A percentile compares a stretch with the other conserved stretches of the same genome.
Conservation (phyloP, 2,113 vertebrate genomes). For the Pundamilia nyererei region DNA sequence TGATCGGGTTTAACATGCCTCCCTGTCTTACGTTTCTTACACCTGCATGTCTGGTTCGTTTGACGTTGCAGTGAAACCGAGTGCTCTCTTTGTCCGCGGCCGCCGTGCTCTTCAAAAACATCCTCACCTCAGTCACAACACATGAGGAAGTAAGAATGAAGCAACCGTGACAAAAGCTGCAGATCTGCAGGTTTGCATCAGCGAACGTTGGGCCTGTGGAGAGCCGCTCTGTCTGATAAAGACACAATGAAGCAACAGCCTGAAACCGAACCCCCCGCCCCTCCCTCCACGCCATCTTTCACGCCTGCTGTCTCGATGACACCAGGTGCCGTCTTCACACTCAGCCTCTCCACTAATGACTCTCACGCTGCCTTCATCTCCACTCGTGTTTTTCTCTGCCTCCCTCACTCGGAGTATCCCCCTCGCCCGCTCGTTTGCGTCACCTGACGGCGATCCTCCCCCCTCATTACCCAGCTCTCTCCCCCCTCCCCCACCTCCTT, state of each 20-base stretch:
- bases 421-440: neutral
- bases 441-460: neutral
- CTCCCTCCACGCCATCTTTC: neutral
- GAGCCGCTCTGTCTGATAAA: neutral
- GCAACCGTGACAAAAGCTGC: neutral
- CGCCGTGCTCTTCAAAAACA: neutral
- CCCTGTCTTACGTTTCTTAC: neutral
- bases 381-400: neutral
- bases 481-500: accelerated
- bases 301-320: neutral
- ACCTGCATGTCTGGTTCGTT: neutral
- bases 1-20: neutral
- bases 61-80: neutral
- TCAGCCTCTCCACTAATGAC: neutral
- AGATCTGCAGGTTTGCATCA: neutral
- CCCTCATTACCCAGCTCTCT: neutral
- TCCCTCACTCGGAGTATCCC: neutral
- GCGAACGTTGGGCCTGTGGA: neutral
- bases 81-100: neutral
- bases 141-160: neutral
- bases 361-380: neutral
- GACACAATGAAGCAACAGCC: neutral
- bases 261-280: neutral
- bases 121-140: neutral
- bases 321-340: neutral